phyloP scores from a whole-genome alignment of 1,140 invertebrate species.

The Cotesia typhae region DNA sequence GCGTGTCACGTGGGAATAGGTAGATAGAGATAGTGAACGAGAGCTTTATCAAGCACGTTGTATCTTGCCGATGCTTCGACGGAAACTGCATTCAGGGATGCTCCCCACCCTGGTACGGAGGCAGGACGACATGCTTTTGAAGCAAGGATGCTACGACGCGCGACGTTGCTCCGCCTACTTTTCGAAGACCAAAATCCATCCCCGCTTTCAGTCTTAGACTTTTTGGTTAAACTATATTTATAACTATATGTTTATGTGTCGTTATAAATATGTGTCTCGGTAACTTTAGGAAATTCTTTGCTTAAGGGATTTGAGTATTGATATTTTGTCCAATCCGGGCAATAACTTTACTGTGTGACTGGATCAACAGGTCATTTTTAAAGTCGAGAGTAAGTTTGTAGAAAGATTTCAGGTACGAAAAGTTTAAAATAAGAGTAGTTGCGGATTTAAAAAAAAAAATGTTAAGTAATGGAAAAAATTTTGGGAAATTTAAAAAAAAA shows the following conservation, averaged over 20 bases:
- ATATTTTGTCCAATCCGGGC: no score
- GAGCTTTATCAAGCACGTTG: slow-evolving; percentile 29
- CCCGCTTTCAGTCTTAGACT: slow-evolving; percentile 9
- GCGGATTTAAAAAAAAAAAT: no score
- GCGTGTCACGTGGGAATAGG: slow-evolving; percentile 5
- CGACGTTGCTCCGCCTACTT: slow-evolving; percentile 59
- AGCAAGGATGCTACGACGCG: slow-evolving; percentile 49
- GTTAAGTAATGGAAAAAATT: no score
- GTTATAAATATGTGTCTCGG: no score
- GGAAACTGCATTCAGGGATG: slow-evolving; percentile 54
- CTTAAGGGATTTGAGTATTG: no score
- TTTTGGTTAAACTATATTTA: not conserved
- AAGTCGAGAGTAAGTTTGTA: no score
- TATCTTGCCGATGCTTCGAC: slow-evolving; percentile 50
- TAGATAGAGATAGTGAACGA: not conserved
- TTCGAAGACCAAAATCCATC: slow-evolving; percentile 47
- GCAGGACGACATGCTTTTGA: slow-evolving; percentile 47
- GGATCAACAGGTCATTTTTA: no score
- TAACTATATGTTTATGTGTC: not conserved
- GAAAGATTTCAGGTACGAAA: no score
- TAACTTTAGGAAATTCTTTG: no score
- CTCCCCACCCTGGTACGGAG: slow-evolving; percentile 51
- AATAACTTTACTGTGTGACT: no score
- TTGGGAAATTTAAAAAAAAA: no score
- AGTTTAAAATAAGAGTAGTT: no score